phyloP scores from a whole-genome alignment of 2,113 vertebrate species.

The Hemiscyllium ocellatum region DNA sequence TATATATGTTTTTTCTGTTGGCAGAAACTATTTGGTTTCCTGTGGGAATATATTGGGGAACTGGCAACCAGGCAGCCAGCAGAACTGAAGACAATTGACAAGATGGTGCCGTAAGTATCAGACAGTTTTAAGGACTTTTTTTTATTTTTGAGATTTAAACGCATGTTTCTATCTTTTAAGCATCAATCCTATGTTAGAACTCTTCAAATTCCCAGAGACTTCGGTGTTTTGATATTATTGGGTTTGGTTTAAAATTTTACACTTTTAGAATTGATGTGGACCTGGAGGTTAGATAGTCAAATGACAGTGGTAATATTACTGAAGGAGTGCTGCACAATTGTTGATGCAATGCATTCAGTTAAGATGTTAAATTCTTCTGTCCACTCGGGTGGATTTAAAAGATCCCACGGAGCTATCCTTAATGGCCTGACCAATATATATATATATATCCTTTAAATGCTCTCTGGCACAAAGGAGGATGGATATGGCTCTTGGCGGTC shows the following conservation, averaged over 20 bases:
- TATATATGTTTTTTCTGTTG: slow-evolving; percentile 38
- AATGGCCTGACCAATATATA: background rate
- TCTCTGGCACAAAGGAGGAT: no score
- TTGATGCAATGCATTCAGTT: background rate
- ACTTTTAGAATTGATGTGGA: background rate
- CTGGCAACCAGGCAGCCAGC: slow-evolving; percentile 64
- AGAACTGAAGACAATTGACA: slow-evolving; percentile 68
- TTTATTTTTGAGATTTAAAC: background rate
- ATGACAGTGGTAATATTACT: background rate
- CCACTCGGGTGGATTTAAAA: background rate
- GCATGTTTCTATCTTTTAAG: background rate
- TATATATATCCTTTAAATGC: background rate
- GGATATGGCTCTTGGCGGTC: no score
- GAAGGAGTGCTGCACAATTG: background rate
- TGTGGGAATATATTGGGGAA: slow-evolving; percentile 80
- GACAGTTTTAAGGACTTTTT: background rate
- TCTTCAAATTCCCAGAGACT: background rate
- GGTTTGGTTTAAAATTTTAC: background rate
- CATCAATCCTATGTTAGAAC: background rate
- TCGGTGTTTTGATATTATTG: background rate
- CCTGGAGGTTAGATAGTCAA: background rate
- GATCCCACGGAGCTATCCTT: background rate
- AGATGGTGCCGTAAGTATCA: slow-evolving; percentile 71
- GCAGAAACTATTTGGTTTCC: slow-evolving; percentile 81
- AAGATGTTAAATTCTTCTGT: background rate